These are phyloP conservation scores for Montipora cactus DNA, from an alignment of 64 coral and sea anemone genomes.

Conservation along the genomic window DNA sequence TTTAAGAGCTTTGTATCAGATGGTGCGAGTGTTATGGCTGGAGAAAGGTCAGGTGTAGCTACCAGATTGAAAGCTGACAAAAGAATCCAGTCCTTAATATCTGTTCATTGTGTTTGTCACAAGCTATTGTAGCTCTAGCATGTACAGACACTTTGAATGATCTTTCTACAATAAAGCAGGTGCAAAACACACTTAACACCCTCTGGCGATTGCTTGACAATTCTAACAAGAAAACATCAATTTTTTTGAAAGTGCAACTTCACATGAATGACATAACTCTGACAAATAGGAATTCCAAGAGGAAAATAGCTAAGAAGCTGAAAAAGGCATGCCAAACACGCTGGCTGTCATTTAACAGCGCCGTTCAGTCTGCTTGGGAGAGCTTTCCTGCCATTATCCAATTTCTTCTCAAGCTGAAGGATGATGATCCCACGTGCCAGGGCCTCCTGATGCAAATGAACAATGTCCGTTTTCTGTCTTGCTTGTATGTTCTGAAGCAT, in stretches of 20 bases:
- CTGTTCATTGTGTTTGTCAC: constrained; percentile 21
- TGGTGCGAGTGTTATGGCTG: neutral
- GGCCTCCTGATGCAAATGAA: constrained; percentile 17
- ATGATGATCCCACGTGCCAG: constrained; percentile 17
- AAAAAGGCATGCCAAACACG: constrained; percentile 14
- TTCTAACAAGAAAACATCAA: constrained; percentile 19
- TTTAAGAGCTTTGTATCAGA: neutral
- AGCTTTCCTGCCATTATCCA: constrained; percentile 5
- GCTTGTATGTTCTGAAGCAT: constrained; percentile 18
- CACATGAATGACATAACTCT: constrained; percentile 25
- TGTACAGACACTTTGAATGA: constrained; percentile 36
- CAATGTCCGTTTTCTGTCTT: constrained; percentile 20
- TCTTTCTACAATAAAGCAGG: constrained; percentile 23
- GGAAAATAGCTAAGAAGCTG: constrained; percentile 14
- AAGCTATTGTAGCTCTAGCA: constrained; percentile 1
- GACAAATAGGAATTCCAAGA: constrained; percentile 5
- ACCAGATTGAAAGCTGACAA: constrained; percentile 14
- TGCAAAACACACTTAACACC: constrained; percentile 18
- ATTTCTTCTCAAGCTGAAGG: constrained; percentile 22
- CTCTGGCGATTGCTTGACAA: constrained; percentile 23
- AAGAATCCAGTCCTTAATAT: constrained; percentile 15
- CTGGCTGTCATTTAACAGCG: constrained; percentile 16
- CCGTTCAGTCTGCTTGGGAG: constrained; percentile 1
- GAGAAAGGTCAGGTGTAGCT: constrained; percentile 14
- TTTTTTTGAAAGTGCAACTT: neutral